Conservation (phyloP, 2,888 invertebrate genomes). For the Himalopsyche anomala region DNA sequence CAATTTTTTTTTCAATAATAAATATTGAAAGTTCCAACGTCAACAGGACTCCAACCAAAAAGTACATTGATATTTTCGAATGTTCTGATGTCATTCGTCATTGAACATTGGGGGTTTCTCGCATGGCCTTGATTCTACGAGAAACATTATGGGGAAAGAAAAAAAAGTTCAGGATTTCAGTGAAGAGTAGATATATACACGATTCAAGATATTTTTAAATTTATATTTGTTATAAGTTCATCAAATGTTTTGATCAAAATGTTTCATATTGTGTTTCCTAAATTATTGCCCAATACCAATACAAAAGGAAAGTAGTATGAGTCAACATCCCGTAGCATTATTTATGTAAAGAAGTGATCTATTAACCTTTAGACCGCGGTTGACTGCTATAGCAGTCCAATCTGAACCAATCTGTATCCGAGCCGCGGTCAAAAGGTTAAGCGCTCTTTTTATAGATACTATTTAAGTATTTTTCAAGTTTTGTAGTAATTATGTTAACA, state of each 20-base stretch:
- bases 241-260: conserved; percentile 14
- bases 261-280: not conserved
- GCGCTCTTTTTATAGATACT: too few species aligned
- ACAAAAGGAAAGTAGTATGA: too few species aligned
- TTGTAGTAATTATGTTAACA: too few species aligned
- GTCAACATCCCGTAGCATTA: too few species aligned
- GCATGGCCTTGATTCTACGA: not conserved
- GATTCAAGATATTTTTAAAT: conserved; percentile 13
- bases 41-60: not conserved
- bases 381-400: too few species aligned
- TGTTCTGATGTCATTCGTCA: not conserved
- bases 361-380: too few species aligned
- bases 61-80: not conserved
- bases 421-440: too few species aligned
- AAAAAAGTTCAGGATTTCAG: conserved; percentile 56
- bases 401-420: too few species aligned
- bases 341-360: too few species aligned
- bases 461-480: too few species aligned
- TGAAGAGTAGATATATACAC: conserved; percentile 56
- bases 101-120: conserved; percentile 32
- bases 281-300: not conserved
- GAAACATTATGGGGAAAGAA: conserved; percentile 49
- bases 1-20: too few species aligned
- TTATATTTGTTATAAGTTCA: conserved; percentile 46
- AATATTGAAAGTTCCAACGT: too few species aligned